These are phyloP conservation scores for Phylloscopus collybita DNA, from an alignment of 2,797 vertebrate species.

Conservation along the genomic window DNA sequence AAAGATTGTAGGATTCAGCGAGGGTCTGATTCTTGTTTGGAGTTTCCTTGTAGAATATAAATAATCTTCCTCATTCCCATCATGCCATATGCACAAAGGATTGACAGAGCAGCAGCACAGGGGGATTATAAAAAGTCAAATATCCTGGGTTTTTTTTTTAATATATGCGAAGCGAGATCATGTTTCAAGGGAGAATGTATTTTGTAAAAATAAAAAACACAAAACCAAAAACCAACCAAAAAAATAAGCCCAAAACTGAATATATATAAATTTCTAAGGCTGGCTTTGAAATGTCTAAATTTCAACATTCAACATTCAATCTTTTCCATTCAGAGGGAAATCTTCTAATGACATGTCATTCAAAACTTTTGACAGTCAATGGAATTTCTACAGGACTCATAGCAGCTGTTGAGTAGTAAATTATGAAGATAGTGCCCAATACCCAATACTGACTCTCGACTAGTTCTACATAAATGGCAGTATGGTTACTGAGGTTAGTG, in stretches of 20 bases:
- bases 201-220: not conserved
- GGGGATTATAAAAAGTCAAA: not conserved
- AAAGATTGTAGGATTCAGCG: not conserved
- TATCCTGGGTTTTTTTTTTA: not conserved
- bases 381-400: not conserved
- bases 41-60: conserved; percentile 27
- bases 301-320: not conserved
- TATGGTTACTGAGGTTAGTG: not conserved
- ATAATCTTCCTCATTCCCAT: not conserved
- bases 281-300: not conserved
- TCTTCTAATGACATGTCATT: not conserved
- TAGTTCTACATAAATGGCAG: not conserved
- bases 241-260: not conserved
- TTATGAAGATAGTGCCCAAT: not conserved
- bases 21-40: not conserved
- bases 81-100: not conserved
- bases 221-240: not conserved
- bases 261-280: not conserved
- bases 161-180: not conserved
- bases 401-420: not conserved
- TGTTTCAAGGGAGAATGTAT: not conserved
- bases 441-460: not conserved
- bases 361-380: not conserved
- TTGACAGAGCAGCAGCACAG: not conserved
- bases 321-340: not conserved